These are phyloP conservation scores for Epinephelus awoara DNA, from an alignment of 2,797 vertebrate species.

Conservation along the genomic window DNA sequence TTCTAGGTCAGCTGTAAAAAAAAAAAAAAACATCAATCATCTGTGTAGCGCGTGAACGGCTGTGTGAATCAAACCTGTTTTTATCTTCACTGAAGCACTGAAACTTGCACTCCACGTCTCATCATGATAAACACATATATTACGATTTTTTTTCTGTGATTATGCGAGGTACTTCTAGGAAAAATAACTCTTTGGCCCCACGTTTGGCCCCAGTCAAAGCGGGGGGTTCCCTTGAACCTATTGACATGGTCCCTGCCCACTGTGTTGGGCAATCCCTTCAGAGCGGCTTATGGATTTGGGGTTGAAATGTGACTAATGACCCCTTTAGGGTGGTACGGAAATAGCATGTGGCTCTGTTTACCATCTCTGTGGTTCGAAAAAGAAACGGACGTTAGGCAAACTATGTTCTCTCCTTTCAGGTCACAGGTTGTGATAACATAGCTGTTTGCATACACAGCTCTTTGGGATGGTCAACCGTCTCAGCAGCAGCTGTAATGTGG, in stretches of 20 bases:
- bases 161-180: slow-evolving; percentile 34
- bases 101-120: neutral
- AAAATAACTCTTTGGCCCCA: slow-evolving; percentile 20
- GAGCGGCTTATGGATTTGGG: slow-evolving; percentile 60
- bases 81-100: neutral
- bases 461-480: slow-evolving; percentile 5
- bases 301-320: slow-evolving; percentile 71
- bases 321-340: slow-evolving; percentile 60
- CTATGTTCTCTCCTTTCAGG: neutral
- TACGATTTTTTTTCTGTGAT: neutral
- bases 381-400: slow-evolving; percentile 47
- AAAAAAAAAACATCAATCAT: slow-evolving; percentile 24
- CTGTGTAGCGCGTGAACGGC: slow-evolving; percentile 2
- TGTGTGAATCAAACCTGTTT: neutral
- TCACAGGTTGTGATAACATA: slow-evolving; percentile 18
- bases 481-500: neutral
- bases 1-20: slow-evolving; percentile 28
- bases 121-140: neutral
- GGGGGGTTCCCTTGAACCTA: slow-evolving; percentile 57
- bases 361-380: slow-evolving; percentile 41
- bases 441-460: neutral
- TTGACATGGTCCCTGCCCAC: slow-evolving; percentile 60
- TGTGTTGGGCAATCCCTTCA: slow-evolving; percentile 62
- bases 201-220: slow-evolving; percentile 57
- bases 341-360: slow-evolving; percentile 75